phyloP scores from a whole-genome alignment of 2,888 invertebrate genomes.

The Patella pellucida region DNA sequence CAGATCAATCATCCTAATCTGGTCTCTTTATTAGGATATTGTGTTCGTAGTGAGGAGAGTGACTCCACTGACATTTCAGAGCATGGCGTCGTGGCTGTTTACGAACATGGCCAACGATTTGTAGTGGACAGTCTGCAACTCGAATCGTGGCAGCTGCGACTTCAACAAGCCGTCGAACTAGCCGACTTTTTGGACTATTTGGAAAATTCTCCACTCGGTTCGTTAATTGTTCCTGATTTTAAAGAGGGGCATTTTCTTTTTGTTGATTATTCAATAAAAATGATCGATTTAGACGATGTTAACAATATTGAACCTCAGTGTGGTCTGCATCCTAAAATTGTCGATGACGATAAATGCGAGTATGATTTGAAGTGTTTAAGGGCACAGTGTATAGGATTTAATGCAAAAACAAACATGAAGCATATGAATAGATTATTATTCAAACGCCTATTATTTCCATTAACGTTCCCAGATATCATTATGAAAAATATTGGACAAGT shows the following conservation, averaged over 20 bases:
- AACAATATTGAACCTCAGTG: conserved; percentile 62
- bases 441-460: conserved; percentile 53
- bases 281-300: conserved; percentile 67
- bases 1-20: conserved; percentile 64
- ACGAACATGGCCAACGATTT: conserved; percentile 60
- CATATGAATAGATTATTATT: conserved; percentile 57
- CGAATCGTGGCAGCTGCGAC: conserved; percentile 52
- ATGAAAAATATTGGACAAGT: conserved; percentile 41
- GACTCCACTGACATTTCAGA: conserved; percentile 63
- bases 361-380: conserved; percentile 47
- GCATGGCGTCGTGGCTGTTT: conserved; percentile 63
- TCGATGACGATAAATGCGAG: conserved; percentile 37
- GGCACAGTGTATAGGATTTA: conserved; percentile 59
- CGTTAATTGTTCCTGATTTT: conserved; percentile 63
- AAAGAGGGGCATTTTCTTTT: conserved; percentile 65
- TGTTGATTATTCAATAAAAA: conserved; percentile 55
- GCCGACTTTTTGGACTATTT: conserved; percentile 61
- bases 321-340: conserved; percentile 24
- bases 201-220: conserved; percentile 64
- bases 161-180: conserved; percentile 57
- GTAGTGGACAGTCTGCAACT: conserved; percentile 51
- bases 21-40: conserved; percentile 61
- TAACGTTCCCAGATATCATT: conserved; percentile 51
- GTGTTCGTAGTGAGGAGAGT: conserved; percentile 65
- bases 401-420: conserved; percentile 60